Evolutionary conservation across 92 coral and sea anemone genomes (phyloP).

Genomic region (Epizoanthus rinbou): DNA sequence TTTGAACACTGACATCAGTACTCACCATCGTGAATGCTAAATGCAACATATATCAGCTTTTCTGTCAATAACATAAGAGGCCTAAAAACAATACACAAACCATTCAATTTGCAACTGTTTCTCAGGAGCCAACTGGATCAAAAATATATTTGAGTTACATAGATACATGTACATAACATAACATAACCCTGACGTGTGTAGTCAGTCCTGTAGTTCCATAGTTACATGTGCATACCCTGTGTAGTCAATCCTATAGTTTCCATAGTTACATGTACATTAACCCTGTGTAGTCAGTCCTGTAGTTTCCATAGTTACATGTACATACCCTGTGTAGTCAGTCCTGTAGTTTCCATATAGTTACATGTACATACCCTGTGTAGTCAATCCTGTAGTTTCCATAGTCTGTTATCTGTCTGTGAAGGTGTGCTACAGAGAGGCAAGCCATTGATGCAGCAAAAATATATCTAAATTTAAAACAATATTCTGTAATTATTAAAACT

Average conservation of each 20-base stretch:
- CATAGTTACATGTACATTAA: conserved; percentile 43
- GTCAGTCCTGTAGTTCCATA: conserved; percentile 80
- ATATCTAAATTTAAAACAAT: conserved; percentile 41
- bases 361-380: conserved; percentile 28
- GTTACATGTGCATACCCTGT: conserved; percentile 35
- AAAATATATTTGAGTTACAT: no score
- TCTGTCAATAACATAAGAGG: conserved; percentile 90
- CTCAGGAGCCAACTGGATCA: background rate
- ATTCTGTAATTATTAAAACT: no score
- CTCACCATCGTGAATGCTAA: conserved; percentile 94
- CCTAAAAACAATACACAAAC: conserved; percentile 46
- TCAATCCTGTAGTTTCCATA: conserved; percentile 81
- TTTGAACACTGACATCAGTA: background rate
- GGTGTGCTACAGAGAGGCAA: conserved; percentile 68
- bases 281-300: conserved; percentile 46
- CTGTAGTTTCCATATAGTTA: conserved; percentile 86
- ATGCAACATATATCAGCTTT: conserved; percentile 83
- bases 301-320: conserved; percentile 61
- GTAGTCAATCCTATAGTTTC: background rate
- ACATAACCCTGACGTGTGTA: conserved; percentile 34
- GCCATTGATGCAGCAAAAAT: conserved; percentile 57
- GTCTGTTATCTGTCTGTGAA: conserved; percentile 84
- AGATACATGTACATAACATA: conserved; percentile 81
- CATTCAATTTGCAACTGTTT: background rate
- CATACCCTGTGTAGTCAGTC: conserved; percentile 46